Base-by-base conservation (phyloP, 2,113 vertebrate species). In the Myanophis thanlyinensis region DNA sequence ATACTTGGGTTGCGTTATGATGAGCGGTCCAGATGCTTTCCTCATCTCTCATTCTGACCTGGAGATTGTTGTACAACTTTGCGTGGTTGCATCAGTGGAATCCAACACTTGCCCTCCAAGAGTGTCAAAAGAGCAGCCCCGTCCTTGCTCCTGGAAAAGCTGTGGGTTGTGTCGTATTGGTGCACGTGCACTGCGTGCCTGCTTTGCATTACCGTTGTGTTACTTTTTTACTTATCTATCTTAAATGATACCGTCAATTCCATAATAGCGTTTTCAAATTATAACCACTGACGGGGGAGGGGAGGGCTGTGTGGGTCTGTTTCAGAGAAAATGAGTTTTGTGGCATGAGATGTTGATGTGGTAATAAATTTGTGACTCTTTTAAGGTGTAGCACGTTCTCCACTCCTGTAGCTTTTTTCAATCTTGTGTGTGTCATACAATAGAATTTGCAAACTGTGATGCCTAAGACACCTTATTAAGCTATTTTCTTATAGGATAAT, bases 391-490 rank as follows among this genome's bases (percentile, higher is more conserved):
- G 13, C 86, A n/a, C 18, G 0, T 48, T 51, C 30, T 51, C 18
- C 48, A 51, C 30, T 49, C 4, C 85, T 18, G 18, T 9, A n/a
- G 6, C 46, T 15, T 92, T 93, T 96, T 96, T 97, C 97, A 97
- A 97, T 96, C 96, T 97, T 97, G 95, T 96, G 4, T 49, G 54
- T 96, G 95, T 90, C 91, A 67, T 96, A 96, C 91, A 91, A 5
- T 49, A 96, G 96, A 95, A 94, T 94, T 91, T 95, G 95, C 95
- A 85, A 94, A 93, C 95, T 95, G 93, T 94, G 91, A 93, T 94
- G 95, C 94, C 94, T 95, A 23, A 96, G 95, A 95, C 87, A 89
- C 93, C 95, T 97, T 95, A 95, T 96, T 90, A 87, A 22, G 0
- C 95, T 92, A 35, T 94, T 95, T 93, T 93, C 91, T 67, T 52